phyloP scores from a whole-genome alignment of 1,140 invertebrate species.

The Drosophila murphyi region DNA sequence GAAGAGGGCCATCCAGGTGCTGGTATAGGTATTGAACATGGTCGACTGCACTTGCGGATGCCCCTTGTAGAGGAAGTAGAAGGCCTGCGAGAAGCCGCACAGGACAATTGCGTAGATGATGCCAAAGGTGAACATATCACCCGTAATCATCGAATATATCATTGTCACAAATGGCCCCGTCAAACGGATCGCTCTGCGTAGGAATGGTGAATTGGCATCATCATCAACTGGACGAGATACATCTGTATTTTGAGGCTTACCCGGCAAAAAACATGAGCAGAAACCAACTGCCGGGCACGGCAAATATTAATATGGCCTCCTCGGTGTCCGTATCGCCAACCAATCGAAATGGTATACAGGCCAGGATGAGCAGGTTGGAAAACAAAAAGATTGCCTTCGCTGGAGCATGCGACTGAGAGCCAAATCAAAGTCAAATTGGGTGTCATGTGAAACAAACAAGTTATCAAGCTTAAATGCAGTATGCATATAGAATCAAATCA shows the following conservation, averaged over 20 bases:
- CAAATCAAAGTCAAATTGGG: too few species aligned
- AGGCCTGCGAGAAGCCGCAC: slow-evolving; percentile 97
- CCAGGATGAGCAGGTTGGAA: slow-evolving; percentile 96
- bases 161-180: slow-evolving; percentile 99
- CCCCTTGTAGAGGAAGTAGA: slow-evolving; percentile 98
- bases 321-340: slow-evolving; percentile 90
- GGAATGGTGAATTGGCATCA: too few species aligned
- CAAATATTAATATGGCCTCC: slow-evolving; percentile 95
- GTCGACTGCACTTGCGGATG: slow-evolving; percentile 92
- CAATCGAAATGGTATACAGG: slow-evolving; percentile 95
- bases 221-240: too few species aligned
- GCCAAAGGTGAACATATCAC: slow-evolving; percentile 98
- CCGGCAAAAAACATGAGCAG: slow-evolving; percentile 99
- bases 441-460: too few species aligned
- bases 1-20: slow-evolving; percentile 98
- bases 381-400: slow-evolving; percentile 97
- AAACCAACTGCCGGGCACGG: slow-evolving; percentile 98
- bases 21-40: slow-evolving; percentile 92
- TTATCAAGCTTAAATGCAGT: too few species aligned
- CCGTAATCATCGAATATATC: slow-evolving; percentile 99
- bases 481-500: too few species aligned
- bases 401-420: slow-evolving; percentile 92
- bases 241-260: slow-evolving; percentile 85
- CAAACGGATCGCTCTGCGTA: slow-evolving; percentile 92
- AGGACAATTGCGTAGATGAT: slow-evolving; percentile 98